A percentile compares a stretch with the other conserved stretches of the same genome.
These are phyloP conservation scores for Sinopyrophorus schimmeli DNA, from an alignment of 2,888 invertebrate species.

Conservation along the genomic window DNA sequence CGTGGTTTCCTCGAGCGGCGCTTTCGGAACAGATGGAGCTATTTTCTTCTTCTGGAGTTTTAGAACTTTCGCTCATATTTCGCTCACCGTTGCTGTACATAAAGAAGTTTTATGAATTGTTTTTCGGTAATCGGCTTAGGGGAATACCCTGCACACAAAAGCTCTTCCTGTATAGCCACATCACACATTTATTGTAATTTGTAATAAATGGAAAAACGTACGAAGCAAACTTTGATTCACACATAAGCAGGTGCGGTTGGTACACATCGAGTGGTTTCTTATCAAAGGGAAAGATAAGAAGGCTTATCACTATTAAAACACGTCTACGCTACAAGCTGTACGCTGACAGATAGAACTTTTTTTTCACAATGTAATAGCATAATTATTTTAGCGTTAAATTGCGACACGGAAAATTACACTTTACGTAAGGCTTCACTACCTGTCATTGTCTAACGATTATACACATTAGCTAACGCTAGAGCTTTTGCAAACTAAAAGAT, in stretches of 20 bases:
- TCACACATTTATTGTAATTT: too few species aligned
- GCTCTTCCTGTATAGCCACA: slow-evolving; percentile 27
- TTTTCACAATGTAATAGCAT: too few species aligned
- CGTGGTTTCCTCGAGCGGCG: slow-evolving; percentile 31
- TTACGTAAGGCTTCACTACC: slow-evolving; percentile 1
- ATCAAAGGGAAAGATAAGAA: slow-evolving; percentile 21
- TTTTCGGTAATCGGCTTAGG: neutral
- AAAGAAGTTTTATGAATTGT: slow-evolving; percentile 12
- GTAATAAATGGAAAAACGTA: slow-evolving; percentile 7
- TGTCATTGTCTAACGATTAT: slow-evolving; percentile 17
- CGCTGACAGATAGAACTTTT: slow-evolving; percentile 5
- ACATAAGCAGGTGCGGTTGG: slow-evolving; percentile 25
- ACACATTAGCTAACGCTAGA: slow-evolving; percentile 9
- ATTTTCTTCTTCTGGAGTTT: slow-evolving; percentile 17
- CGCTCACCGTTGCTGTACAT: slow-evolving; percentile 19
- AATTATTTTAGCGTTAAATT: slow-evolving; percentile 14
- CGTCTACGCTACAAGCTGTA: slow-evolving; percentile 7
- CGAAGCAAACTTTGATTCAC: slow-evolving; percentile 19
- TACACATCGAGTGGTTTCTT: slow-evolving; percentile 23
- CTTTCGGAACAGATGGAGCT: slow-evolving; percentile 21
- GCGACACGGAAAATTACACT: slow-evolving; percentile 22
- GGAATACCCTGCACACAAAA: slow-evolving; percentile 25
- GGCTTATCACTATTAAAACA: slow-evolving; percentile 25
- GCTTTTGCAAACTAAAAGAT: too few species aligned
- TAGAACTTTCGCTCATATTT: slow-evolving; percentile 21